These are phyloP conservation scores for Drosophila lini DNA, from an alignment of 1,140 invertebrate genomes.

Conservation along the genomic window DNA sequence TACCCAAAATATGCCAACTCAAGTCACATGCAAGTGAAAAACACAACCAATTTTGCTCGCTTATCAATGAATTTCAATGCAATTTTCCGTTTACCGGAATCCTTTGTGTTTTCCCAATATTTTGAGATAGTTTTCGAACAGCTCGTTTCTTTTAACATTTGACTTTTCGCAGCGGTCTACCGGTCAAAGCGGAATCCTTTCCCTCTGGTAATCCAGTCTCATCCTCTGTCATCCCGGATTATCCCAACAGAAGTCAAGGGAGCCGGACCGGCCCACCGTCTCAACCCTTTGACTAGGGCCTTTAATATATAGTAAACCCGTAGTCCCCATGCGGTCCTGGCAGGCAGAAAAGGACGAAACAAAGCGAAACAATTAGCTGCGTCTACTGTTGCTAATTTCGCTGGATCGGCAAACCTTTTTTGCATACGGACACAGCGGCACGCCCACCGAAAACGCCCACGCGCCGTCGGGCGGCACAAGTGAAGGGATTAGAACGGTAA, in stretches of 20 bases:
- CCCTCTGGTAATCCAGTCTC: constrained; percentile 64
- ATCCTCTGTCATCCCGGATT: constrained; percentile 78
- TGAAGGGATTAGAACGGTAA: constrained; percentile 58
- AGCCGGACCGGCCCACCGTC: constrained; percentile 45
- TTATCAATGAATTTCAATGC: constrained; percentile 17
- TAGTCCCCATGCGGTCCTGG: constrained; percentile 3
- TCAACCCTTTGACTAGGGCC: constrained; percentile 30
- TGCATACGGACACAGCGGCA: constrained; percentile 52
- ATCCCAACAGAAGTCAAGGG: constrained; percentile 77
- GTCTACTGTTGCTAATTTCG: constrained; percentile 83
- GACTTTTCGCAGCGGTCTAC: constrained; percentile 43
- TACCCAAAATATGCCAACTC: background rate
- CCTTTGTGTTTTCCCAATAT: constrained; percentile 1
- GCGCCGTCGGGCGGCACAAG: constrained; percentile 56
- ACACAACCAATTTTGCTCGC: constrained; percentile 1
- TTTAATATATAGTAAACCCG: background rate
- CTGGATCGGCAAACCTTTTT: constrained; percentile 46
- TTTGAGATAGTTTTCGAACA: constrained; percentile 4
- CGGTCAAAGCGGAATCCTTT: constrained; percentile 4
- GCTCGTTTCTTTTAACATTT: constrained; percentile 38
- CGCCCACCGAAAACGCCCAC: constrained; percentile 63
- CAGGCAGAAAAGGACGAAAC: constrained; percentile 35
- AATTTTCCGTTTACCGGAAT: background rate
- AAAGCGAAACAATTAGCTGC: constrained; percentile 70
- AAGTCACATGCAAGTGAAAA: background rate